phyloP scores from a whole-genome alignment of 1,140 invertebrate species.

The Platyscapa corneri region DNA sequence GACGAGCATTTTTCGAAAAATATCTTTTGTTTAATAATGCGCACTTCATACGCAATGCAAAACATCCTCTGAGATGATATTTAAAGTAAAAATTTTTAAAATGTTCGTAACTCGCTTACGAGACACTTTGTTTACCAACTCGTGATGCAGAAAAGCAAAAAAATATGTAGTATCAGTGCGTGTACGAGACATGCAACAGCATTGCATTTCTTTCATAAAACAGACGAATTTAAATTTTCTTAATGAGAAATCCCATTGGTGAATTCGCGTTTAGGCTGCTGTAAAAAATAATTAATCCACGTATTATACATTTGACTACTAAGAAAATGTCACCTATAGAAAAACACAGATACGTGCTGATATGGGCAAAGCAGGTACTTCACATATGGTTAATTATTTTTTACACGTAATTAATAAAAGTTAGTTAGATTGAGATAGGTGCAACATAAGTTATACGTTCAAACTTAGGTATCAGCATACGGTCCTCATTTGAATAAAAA shows the following conservation, averaged over 20 bases:
- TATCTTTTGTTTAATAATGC: background rate
- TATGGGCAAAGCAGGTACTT: background rate
- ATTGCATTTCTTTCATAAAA: background rate
- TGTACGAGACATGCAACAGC: background rate
- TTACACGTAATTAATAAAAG: background rate
- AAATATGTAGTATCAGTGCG: background rate
- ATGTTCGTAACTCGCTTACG: background rate
- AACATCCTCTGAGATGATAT: background rate
- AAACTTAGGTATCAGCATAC: background rate
- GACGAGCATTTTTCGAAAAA: slow-evolving; percentile 1
- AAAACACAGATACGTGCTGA: background rate
- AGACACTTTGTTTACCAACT: background rate
- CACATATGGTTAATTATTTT: background rate
- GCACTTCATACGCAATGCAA: background rate
- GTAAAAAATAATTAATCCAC: background rate
- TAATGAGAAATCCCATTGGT: background rate
- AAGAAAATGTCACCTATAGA: background rate
- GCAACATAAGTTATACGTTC: too few relatives aligned
- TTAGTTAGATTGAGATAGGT: too few relatives aligned
- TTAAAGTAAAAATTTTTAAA: background rate
- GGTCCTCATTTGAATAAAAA: background rate
- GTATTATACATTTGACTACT: background rate
- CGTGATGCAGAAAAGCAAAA: background rate
- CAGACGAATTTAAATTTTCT: background rate
- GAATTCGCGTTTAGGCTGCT: background rate